These are phyloP conservation scores for Labroides dimidiatus DNA, from an alignment of 2,797 vertebrate species.

Conservation along the genomic window DNA sequence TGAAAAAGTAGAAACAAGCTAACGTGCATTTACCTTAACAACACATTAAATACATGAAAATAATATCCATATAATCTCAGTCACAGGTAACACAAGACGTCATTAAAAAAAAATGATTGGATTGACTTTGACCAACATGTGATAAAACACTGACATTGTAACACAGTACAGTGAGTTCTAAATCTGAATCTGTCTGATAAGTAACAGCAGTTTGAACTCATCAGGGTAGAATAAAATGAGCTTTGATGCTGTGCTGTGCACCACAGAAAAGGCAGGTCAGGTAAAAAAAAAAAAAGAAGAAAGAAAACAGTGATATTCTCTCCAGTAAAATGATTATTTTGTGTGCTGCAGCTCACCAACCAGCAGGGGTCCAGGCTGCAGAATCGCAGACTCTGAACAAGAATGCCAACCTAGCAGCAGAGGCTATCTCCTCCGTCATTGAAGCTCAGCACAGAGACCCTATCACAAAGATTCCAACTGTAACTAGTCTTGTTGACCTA, in stretches of 20 bases:
- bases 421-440: conserved; percentile 41
- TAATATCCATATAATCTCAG: no score
- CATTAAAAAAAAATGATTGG: no score
- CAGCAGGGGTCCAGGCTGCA: conserved; percentile 66
- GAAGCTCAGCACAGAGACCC: conserved; percentile 46
- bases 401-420: conserved; percentile 31
- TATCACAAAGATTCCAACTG: conserved; percentile 68
- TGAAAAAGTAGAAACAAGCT: no score
- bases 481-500: conserved; percentile 73
- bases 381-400: conserved; percentile 59
- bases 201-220: background rate
- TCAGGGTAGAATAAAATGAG: conserved; percentile 4
- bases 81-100: no score
- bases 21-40: no score
- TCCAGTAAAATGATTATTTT: conserved; percentile 31
- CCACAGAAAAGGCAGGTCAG: conserved; percentile 18
- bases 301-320: background rate
- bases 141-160: no score
- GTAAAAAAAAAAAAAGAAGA: conserved; percentile 22
- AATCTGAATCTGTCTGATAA: no score
- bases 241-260: conserved; percentile 6
- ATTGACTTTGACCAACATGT: no score
- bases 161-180: no score
- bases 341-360: conserved; percentile 74
- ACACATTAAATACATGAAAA: no score